These are phyloP conservation scores for Pseudomyrmex dendroicus DNA, from an alignment of 1,140 invertebrate species.

Conservation along the genomic window DNA sequence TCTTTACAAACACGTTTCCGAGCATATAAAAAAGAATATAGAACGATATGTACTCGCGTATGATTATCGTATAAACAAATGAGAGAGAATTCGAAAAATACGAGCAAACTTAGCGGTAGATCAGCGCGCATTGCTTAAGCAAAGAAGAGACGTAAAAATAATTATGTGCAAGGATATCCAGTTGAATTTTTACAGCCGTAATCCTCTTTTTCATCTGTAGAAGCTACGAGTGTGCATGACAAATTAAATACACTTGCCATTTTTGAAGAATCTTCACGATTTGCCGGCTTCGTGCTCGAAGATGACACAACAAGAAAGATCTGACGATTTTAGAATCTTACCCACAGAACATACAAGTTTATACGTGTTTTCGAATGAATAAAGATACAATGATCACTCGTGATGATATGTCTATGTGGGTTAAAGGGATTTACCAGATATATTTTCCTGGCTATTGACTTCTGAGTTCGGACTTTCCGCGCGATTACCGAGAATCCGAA, in stretches of 20 bases:
- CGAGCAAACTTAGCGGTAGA: constrained; percentile 13
- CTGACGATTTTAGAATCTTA: constrained; percentile 6
- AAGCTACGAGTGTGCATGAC: background rate
- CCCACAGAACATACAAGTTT: background rate
- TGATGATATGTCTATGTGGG: background rate
- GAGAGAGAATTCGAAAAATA: background rate
- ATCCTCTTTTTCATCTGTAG: background rate
- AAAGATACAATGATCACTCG: constrained; percentile 43
- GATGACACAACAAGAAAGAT: constrained; percentile 5
- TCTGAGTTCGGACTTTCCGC: constrained; percentile 4
- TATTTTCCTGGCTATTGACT: constrained; percentile 44
- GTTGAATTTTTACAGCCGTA: constrained; percentile 15
- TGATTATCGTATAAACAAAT: constrained; percentile 14
- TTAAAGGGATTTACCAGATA: constrained; percentile 35
- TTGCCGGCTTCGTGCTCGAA: too few species aligned
- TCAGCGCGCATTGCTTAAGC: constrained; percentile 1
- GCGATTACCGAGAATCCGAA: constrained; percentile 20
- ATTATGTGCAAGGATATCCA: constrained; percentile 37
- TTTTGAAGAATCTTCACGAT: background rate
- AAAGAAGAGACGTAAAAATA: constrained; percentile 34
- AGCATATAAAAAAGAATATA: background rate
- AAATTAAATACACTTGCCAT: constrained; percentile 14
- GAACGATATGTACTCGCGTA: background rate
- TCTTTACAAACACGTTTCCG: background rate
- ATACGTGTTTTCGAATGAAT: background rate